Conservation (phyloP, 1,140 invertebrate species). For the Himalopsyche phryganea region DNA sequence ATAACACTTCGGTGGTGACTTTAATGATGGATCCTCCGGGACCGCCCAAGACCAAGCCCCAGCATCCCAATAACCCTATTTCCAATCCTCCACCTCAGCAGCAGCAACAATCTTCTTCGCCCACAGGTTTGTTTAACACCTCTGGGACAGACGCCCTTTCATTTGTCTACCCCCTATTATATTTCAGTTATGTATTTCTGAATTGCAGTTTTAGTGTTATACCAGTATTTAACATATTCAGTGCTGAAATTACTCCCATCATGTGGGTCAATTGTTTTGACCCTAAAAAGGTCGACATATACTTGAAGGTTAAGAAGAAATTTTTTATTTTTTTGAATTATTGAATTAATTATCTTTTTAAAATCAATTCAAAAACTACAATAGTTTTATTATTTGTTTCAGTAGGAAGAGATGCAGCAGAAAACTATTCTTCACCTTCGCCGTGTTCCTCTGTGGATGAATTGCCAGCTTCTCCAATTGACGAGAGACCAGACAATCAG, state of each 20-base stretch:
- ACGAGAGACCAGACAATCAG: neutral
- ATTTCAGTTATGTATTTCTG: too few relatives aligned
- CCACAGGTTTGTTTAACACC: conserved; percentile 6
- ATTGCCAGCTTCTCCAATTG: neutral
- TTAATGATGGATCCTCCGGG: conserved; percentile 89
- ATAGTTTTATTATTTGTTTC: neutral
- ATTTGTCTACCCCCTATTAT: too few relatives aligned
- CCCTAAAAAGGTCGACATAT: too few relatives aligned
- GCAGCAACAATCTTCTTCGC: conserved; percentile 9
- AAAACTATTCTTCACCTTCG: neutral
- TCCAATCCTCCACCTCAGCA: conserved; percentile 10
- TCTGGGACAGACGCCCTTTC: too few relatives aligned
- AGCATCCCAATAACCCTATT: neutral
- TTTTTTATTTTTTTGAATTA: too few relatives aligned
- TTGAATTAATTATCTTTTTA: too few relatives aligned
- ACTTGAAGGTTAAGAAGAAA: too few relatives aligned
- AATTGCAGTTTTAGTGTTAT: too few relatives aligned
- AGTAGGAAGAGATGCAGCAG: neutral
- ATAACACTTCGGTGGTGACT: conserved; percentile 93
- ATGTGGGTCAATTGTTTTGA: too few relatives aligned
- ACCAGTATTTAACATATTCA: too few relatives aligned
- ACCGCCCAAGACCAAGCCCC: conserved; percentile 54
- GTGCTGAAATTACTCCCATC: too few relatives aligned
- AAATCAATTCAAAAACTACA: too few relatives aligned
- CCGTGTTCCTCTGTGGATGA: neutral